These are phyloP conservation scores for Cerceris ruficornis DNA, from an alignment of 2,888 invertebrate species.

Conservation along the genomic window DNA sequence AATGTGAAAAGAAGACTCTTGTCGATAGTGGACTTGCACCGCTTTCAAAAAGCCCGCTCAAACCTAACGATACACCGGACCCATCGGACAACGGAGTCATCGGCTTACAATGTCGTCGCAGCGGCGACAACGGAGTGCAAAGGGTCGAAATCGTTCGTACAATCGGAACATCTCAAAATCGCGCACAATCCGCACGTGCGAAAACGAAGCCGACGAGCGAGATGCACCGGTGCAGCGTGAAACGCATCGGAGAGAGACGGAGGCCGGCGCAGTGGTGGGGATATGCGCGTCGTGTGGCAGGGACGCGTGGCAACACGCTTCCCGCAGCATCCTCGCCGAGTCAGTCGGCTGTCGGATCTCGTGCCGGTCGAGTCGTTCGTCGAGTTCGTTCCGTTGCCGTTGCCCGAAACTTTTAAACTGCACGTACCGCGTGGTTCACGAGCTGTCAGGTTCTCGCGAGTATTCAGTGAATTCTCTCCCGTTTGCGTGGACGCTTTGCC, in stretches of 20 bases:
- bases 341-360: conserved; percentile 64
- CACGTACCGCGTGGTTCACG: conserved; percentile 40
- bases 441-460: neutral
- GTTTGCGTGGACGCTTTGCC: too few relatives aligned
- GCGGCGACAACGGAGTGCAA: too few relatives aligned
- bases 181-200: conserved; percentile 39
- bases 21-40: too few relatives aligned
- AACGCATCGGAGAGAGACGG: conserved; percentile 4
- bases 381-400: neutral
- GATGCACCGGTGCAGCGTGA: neutral
- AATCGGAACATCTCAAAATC: neutral
- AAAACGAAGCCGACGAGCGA: conserved; percentile 4
- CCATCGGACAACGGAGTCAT: too few relatives aligned
- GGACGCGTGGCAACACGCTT: conserved; percentile 45
- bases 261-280: conserved; percentile 32
- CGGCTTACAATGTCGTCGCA: too few relatives aligned
- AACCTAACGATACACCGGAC: too few relatives aligned
- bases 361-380: conserved; percentile 32
- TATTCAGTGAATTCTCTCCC: too few relatives aligned
- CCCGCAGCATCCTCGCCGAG: conserved; percentile 64
- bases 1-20: too few relatives aligned
- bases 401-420: neutral
- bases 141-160: too few relatives aligned
- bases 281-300: conserved; percentile 29
- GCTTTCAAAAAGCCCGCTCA: too few relatives aligned